Conservation (phyloP, 2,888 invertebrate species). For the Netelia inedita region DNA sequence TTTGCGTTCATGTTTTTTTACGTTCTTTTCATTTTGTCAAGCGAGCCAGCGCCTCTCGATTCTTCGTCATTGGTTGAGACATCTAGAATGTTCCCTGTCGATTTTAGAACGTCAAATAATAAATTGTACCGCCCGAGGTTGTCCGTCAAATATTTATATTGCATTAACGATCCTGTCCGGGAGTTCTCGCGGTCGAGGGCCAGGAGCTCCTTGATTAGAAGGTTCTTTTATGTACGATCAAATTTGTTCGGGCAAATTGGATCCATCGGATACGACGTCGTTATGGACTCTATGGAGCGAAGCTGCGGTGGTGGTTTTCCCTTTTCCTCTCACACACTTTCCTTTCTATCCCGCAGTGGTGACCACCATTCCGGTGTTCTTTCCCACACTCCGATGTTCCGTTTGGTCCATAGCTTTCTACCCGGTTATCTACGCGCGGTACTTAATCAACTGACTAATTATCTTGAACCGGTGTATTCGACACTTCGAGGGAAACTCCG, state of each 20-base stretch:
- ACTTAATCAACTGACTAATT: conserved; percentile 68
- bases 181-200: conserved; percentile 2
- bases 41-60: background rate
- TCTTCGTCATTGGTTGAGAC: background rate
- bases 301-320: conserved; percentile 32
- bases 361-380: conserved; percentile 57
- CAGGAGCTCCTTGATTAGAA: conserved; percentile 55
- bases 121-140: conserved; percentile 12
- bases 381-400: conserved; percentile 19
- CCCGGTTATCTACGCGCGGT: conserved; percentile 22
- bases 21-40: background rate
- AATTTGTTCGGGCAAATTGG: conserved; percentile 71
- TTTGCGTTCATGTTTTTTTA: conserved; percentile 25
- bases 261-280: conserved; percentile 41
- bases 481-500: conserved; percentile 42
- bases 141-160: conserved; percentile 41
- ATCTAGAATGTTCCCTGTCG: background rate
- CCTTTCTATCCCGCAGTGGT: conserved; percentile 40
- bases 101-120: conserved; percentile 42
- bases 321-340: conserved; percentile 16
- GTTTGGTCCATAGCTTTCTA: conserved; percentile 27
- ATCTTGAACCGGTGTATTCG: conserved; percentile 59
- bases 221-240: conserved; percentile 53
- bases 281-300: background rate
- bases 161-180: conserved; percentile 47